Percentiles rank a stretch among this genome's conserved stretches.
Evolutionary conservation across 92 coral and sea anemone genomes (phyloP).

Genomic region (Pocillopora grandis): DNA sequence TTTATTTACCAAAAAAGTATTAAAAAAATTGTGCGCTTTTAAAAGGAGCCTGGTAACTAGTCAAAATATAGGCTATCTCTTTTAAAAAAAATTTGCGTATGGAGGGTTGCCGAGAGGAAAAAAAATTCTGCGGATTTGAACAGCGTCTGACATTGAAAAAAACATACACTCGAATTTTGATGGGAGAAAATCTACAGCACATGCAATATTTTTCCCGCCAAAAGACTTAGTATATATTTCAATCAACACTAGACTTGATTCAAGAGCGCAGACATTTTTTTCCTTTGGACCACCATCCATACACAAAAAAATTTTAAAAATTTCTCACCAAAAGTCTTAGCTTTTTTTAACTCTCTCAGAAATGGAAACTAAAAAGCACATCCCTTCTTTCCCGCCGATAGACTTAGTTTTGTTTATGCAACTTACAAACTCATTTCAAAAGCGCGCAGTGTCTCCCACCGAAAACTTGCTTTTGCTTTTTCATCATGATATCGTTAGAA

Average conservation of each 20-base stretch:
- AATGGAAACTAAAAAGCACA: neutral
- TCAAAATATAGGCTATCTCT: slow-evolving; percentile 10
- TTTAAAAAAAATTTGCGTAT: neutral
- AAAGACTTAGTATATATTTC: no score
- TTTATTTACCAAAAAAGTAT: neutral
- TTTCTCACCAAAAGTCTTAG: neutral
- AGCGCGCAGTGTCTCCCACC: neutral
- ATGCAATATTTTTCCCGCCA: slow-evolving; percentile 6
- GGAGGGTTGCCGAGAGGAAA: slow-evolving; percentile 3
- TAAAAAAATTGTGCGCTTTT: neutral
- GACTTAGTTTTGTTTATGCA: neutral
- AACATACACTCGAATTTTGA: neutral
- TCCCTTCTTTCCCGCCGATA: neutral
- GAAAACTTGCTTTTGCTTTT: neutral
- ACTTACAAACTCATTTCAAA: neutral
- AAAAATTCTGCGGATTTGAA: neutral
- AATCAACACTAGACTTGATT: no score
- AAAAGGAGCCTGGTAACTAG: slow-evolving; percentile 4
- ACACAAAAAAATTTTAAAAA: no score
- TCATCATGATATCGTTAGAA: neutral
- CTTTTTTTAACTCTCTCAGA: neutral
- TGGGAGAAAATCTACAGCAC: neutral
- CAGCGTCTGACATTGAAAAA: neutral
- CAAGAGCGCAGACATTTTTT: no score
- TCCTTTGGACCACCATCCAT: no score